These are phyloP conservation scores for Halcyon smyrnensis DNA, from an alignment of 2,797 vertebrate genomes.

Conservation along the genomic window DNA sequence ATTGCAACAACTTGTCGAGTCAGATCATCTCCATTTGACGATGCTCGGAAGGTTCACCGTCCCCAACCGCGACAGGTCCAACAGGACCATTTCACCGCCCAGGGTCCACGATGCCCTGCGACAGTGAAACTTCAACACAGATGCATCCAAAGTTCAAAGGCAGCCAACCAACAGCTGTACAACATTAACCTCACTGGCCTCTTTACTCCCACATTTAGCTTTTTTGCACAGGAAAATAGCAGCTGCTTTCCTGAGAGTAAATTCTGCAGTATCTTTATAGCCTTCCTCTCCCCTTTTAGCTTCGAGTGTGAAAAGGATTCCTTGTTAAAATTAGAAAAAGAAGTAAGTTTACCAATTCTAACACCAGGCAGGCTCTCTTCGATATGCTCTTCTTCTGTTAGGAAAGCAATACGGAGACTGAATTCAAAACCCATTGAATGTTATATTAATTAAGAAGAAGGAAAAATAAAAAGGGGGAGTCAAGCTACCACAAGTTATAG, in stretches of 20 bases:
- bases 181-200: neutral
- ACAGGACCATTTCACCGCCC: neutral
- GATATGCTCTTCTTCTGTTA: neutral
- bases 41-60: neutral
- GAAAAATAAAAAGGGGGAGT: neutral
- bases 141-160: neutral
- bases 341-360: neutral
- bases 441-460: neutral
- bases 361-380: neutral
- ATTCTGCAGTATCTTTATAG: neutral
- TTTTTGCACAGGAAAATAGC: slow-evolving; percentile 28
- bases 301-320: slow-evolving; percentile 25
- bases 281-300: neutral
- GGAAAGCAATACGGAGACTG: neutral
- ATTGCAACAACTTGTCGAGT: neutral
- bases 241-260: slow-evolving; percentile 46
- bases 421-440: neutral
- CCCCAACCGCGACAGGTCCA: neutral
- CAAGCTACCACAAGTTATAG: neutral
- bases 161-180: neutral
- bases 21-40: neutral
- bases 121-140: neutral
- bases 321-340: slow-evolving; percentile 13
- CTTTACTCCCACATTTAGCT: neutral
- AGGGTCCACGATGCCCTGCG: rapidly evolving